Base-by-base conservation (phyloP, 2,888 invertebrate species). In the Odontothrips loti region DNA sequence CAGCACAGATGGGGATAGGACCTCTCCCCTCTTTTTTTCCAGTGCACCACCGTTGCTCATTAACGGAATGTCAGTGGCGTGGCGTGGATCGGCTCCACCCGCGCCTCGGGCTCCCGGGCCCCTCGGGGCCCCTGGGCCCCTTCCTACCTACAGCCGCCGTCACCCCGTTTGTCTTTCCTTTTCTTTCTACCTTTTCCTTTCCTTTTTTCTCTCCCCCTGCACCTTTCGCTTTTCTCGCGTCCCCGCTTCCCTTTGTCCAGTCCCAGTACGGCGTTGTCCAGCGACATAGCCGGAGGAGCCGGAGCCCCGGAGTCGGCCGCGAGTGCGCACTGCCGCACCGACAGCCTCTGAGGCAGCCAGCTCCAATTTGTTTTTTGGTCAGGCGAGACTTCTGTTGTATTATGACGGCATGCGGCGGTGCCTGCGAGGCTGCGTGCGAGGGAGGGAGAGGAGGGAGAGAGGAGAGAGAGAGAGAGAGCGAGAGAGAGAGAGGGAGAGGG, bases 321-420 rank as follows among this genome's bases (percentile, higher is more conserved):
- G n/a, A n/a, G n/a, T n/a, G n/a, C n/a, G n/a, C n/a, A n/a, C n/a
- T n/a, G n/a, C n/a, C n/a, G n/a, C n/a, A n/a, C 63, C 51, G 51
- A 43, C 80, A 79, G 15, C 17, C 47, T 12, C 10, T 11, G 51
- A 47, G n/a, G 80, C 68, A 80, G 80, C 68, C n/a, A 48, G 43
- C 58, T 82, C 80, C 68, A 75, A 75, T 75, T 75, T 75, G 68
- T 75, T 75, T 75, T 75, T 75, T 75, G 68, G 68, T 75, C 68
- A 75, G 23, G 68, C 27, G 68, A 75, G 68, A 75, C 68, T 23
- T 27, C 23, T 27, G 68, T 27, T 17, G 17, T 75, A 75, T 75
- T 75, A 12, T 75, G 68, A 89, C 89, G 87, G 87, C 89, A 85
- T 89, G 89, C 82, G 88, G 87, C 86, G 86, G 85, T 85, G 87